These are phyloP conservation scores for Macrostomum lignano DNA, from an alignment of 1,140 invertebrate species.

Conservation along the genomic window DNA sequence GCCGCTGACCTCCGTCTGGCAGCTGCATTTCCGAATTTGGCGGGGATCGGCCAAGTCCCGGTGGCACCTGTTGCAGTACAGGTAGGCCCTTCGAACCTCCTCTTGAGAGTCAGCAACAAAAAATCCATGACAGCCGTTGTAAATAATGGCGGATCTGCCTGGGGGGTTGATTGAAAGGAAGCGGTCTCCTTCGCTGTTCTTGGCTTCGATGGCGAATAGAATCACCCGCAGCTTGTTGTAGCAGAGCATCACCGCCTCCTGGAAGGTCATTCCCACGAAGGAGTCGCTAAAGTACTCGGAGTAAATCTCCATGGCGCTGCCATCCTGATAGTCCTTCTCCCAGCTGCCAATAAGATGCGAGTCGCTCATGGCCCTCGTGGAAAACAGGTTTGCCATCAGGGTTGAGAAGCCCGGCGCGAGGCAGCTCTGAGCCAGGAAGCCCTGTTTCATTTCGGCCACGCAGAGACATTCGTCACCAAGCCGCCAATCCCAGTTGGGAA, in stretches of 20 bases:
- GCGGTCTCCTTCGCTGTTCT: too few relatives aligned
- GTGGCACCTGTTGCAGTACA: slow-evolving; percentile 6
- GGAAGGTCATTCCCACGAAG: slow-evolving; percentile 91
- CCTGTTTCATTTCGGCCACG: too few relatives aligned
- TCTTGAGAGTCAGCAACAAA: slow-evolving; percentile 8
- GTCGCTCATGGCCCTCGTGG: too few relatives aligned
- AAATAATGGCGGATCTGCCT: neutral
- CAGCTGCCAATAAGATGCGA: too few relatives aligned
- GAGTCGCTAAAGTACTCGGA: slow-evolving; percentile 86
- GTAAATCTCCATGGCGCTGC: slow-evolving; percentile 97
- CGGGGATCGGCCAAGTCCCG: neutral
- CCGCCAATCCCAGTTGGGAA: too few relatives aligned
- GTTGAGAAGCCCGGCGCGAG: too few relatives aligned
- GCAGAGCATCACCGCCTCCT: slow-evolving; percentile 66
- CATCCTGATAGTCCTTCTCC: slow-evolving; percentile 96
- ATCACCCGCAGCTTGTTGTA: slow-evolving; percentile 42
- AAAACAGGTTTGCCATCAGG: too few relatives aligned
- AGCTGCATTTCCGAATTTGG: neutral
- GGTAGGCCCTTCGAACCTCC: slow-evolving; percentile 7
- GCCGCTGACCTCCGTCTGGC: too few relatives aligned
- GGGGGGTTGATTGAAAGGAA: slow-evolving; percentile 2
- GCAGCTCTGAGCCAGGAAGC: too few relatives aligned
- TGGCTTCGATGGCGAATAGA: slow-evolving; percentile 7
- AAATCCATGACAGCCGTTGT: slow-evolving; percentile 7
- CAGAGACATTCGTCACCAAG: too few relatives aligned